phyloP scores from a whole-genome alignment of 2,797 vertebrate species.

The Simalia tracyae region DNA sequence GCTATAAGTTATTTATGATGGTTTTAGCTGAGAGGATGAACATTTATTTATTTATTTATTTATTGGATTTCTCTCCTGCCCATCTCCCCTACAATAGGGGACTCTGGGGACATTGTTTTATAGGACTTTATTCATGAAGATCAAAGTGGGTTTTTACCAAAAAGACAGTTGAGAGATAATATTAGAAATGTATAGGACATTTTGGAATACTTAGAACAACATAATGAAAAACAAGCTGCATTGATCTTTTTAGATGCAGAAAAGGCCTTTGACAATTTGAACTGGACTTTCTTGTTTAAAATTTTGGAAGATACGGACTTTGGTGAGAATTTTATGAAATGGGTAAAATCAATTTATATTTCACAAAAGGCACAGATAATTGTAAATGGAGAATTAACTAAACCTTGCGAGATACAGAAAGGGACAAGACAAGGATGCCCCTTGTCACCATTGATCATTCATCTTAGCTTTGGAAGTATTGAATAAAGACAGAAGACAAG shows the following conservation, averaged over 20 bases:
- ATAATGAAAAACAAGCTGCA: background rate
- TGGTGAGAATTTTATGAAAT: background rate
- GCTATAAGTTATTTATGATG: background rate
- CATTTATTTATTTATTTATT: too few species aligned
- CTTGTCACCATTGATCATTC: background rate
- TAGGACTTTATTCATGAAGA: background rate
- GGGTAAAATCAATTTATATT: background rate
- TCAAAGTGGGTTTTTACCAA: background rate
- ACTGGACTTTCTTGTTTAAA: background rate
- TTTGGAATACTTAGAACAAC: background rate
- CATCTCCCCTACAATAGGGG: too few species aligned
- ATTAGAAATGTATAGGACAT: background rate
- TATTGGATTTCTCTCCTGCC: too few species aligned
- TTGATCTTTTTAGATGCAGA: background rate
- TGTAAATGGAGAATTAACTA: background rate
- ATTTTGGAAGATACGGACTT: background rate
- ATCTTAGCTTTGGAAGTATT: background rate
- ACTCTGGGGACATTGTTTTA: too few species aligned
- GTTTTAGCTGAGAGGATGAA: too few species aligned
- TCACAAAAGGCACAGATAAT: background rate
- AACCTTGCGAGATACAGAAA: background rate
- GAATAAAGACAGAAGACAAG: background rate
- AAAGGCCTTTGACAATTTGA: background rate
- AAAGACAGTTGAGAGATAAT: background rate
- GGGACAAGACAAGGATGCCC: background rate